Evolutionary conservation across 2,113 vertebrate species (phyloP).

Genomic region (Sorex fumeus): DNA sequence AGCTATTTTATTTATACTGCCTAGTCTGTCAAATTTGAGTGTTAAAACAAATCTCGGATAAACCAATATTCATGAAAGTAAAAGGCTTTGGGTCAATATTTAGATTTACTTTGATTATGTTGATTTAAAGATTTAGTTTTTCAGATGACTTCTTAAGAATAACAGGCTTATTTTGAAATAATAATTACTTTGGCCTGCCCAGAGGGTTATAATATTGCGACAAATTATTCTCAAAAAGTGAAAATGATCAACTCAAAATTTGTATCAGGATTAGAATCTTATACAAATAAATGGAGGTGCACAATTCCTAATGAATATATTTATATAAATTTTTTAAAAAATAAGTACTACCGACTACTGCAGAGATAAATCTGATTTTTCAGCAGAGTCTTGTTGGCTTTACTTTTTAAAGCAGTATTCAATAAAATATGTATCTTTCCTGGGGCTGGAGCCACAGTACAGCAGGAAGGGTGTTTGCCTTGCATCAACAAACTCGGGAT

Average conservation of each 20-base stretch:
- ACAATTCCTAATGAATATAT: neutral
- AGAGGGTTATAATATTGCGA: neutral
- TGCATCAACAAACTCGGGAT: too few species aligned
- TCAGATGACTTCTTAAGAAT: neutral
- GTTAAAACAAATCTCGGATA: neutral
- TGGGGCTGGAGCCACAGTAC: neutral
- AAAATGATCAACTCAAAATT: neutral
- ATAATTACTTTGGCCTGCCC: neutral
- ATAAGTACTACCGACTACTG: neutral
- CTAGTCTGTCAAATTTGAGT: neutral
- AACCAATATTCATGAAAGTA: neutral
- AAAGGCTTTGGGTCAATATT: neutral
- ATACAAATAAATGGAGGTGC: neutral
- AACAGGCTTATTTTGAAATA: neutral
- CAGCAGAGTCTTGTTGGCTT: neutral
- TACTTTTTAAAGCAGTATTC: conserved; percentile 54
- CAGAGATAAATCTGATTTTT: neutral
- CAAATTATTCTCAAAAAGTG: conserved; percentile 27
- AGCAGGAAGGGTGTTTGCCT: too few species aligned
- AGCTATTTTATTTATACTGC: conserved; percentile 28
- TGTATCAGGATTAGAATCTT: neutral
- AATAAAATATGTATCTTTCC: neutral
- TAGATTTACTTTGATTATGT: conserved; percentile 17
- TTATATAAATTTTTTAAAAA: neutral
- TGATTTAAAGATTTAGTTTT: conserved; percentile 52